These are phyloP conservation scores for Notamacropus eugenii DNA, from an alignment of 2,797 vertebrate genomes.

Conservation along the genomic window DNA sequence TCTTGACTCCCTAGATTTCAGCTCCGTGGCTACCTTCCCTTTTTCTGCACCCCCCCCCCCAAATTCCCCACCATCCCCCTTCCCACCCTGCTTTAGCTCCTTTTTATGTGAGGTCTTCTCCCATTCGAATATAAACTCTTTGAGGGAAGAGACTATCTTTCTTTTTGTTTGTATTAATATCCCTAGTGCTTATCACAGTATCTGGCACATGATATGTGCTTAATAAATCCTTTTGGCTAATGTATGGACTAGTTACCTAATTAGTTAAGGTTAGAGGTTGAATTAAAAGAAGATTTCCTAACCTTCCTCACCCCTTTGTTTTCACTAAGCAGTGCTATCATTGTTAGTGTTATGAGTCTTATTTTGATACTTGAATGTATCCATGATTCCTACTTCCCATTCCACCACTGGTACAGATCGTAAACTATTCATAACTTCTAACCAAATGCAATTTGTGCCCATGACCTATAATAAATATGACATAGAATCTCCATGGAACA, in stretches of 20 bases:
- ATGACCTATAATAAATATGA: neutral
- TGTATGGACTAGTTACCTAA: neutral
- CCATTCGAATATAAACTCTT: neutral
- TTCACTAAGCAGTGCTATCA: neutral
- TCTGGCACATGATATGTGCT: neutral
- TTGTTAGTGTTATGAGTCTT: neutral
- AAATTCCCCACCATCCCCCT: too few relatives aligned
- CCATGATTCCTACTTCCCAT: neutral
- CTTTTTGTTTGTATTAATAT: neutral
- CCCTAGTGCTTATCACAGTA: neutral
- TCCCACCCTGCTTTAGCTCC: neutral
- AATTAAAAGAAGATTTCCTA: neutral
- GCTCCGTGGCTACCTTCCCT: neutral
- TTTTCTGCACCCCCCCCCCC: too few relatives aligned
- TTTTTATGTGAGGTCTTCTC: neutral
- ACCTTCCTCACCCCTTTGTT: neutral
- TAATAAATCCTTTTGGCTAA: neutral
- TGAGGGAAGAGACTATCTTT: neutral
- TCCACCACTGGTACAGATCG: too few relatives aligned
- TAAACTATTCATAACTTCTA: neutral
- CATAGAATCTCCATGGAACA: neutral
- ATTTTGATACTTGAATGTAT: neutral
- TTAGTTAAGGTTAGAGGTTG: neutral
- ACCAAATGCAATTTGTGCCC: neutral
- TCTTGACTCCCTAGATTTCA: neutral